Conservation (phyloP, 2,797 vertebrate genomes). For the Diceros bicornis region DNA sequence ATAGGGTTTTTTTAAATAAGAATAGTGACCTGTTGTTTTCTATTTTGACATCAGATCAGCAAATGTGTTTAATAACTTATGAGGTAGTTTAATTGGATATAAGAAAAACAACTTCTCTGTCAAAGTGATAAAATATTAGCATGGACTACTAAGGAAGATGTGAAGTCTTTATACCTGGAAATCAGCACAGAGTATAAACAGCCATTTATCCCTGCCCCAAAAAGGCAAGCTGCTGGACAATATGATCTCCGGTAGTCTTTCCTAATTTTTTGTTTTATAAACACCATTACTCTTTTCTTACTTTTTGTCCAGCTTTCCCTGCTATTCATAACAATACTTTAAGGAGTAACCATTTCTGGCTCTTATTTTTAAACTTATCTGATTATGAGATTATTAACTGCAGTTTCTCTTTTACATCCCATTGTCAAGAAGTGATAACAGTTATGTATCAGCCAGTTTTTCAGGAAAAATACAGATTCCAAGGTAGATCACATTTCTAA, state of each 20-base stretch:
- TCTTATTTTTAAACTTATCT: slow-evolving; percentile 49
- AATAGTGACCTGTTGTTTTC: slow-evolving; percentile 27
- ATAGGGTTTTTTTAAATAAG: background rate
- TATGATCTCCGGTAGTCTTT: background rate
- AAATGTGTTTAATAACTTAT: slow-evolving; percentile 53
- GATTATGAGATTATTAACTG: slow-evolving; percentile 29
- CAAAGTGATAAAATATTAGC: background rate
- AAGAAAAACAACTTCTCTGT: background rate
- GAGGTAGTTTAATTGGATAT: background rate
- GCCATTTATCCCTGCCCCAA: background rate
- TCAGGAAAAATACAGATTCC: background rate
- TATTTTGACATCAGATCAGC: slow-evolving; percentile 33
- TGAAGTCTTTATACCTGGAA: background rate
- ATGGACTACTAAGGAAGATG: background rate
- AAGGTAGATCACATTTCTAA: background rate
- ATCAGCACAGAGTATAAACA: background rate
- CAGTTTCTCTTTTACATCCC: slow-evolving; percentile 6
- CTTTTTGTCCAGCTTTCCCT: background rate
- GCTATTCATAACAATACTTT: background rate
- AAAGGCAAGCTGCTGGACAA: background rate
- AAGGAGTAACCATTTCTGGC: background rate
- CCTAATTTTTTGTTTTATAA: background rate
- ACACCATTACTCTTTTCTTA: background rate
- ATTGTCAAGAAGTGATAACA: background rate
- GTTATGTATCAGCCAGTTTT: background rate